Evolutionary conservation across 2,113 vertebrate species (phyloP).

Genomic region (Pao palembangensis): DNA sequence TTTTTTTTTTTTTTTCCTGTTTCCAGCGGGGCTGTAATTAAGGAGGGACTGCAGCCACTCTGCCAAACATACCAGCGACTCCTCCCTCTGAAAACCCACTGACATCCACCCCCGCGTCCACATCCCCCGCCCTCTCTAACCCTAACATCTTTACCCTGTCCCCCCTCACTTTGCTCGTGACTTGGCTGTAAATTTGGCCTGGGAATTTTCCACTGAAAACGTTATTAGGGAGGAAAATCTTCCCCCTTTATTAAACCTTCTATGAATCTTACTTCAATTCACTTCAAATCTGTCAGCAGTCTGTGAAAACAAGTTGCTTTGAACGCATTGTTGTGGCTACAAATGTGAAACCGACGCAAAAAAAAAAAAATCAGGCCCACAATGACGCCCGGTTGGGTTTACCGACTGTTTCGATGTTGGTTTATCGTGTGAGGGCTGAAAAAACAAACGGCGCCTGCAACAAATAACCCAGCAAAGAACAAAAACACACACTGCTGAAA

Average conservation of each 20-base stretch:
- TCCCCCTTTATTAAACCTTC: background rate
- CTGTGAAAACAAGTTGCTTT: too few species aligned
- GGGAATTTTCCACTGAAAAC: conserved; percentile 53
- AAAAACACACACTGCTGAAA: conserved; percentile 19
- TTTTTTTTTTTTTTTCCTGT: background rate
- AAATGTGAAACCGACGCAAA: too few species aligned
- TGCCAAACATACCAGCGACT: conserved; percentile 60
- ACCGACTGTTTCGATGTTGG: background rate
- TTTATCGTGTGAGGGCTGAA: background rate
- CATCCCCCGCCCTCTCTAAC: conserved; percentile 43
- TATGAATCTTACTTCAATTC: background rate
- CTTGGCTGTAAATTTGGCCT: conserved; percentile 37
- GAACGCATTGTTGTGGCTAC: too few species aligned
- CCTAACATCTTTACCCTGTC: conserved; percentile 50
- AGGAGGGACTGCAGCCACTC: conserved; percentile 54
- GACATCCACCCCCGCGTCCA: conserved; percentile 55
- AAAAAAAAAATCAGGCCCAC: too few species aligned
- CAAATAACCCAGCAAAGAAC: conserved; percentile 23
- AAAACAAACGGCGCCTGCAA: background rate
- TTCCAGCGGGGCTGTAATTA: conserved; percentile 62
- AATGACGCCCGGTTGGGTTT: too few species aligned
- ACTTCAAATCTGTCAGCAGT: background rate
- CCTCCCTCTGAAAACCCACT: conserved; percentile 64
- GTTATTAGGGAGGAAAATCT: conserved; percentile 5
- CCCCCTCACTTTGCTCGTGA: conserved; percentile 32